These are phyloP conservation scores for Sinocyclocheilus anophthalmus DNA, from an alignment of 2,113 vertebrate genomes.

Conservation along the genomic window DNA sequence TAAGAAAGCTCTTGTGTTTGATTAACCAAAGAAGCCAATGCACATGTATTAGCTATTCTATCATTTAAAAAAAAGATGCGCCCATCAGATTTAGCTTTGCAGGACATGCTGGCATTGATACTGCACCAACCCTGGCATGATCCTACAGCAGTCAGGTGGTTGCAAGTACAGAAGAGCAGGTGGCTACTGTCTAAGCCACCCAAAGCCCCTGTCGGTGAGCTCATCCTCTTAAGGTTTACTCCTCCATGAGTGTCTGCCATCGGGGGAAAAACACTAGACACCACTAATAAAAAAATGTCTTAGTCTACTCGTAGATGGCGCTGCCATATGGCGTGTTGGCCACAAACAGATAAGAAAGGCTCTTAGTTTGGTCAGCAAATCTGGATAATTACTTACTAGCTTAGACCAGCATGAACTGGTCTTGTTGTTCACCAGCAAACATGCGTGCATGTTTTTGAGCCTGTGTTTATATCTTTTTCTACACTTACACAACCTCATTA, in stretches of 20 bases:
- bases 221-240: slow-evolving; percentile 66
- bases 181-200: slow-evolving; percentile 70
- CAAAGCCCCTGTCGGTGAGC: slow-evolving; percentile 64
- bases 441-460: slow-evolving; percentile 7
- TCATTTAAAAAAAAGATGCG: not conserved
- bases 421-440: not conserved
- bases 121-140: slow-evolving; percentile 16
- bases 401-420: slow-evolving; percentile 9
- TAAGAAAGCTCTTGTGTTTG: not conserved
- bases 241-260: slow-evolving; percentile 60
- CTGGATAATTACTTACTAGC: slow-evolving; percentile 26
- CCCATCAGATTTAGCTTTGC: slow-evolving; percentile 10
- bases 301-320: slow-evolving; percentile 42
- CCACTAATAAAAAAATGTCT: slow-evolving; percentile 67
- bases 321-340: slow-evolving; percentile 62
- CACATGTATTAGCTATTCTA: not conserved
- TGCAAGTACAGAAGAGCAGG: slow-evolving; percentile 61
- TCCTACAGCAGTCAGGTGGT: slow-evolving; percentile 4
- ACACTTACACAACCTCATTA: slow-evolving; percentile 43
- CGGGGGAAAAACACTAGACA: slow-evolving; percentile 23
- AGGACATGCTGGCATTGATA: not conserved
- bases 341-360: slow-evolving; percentile 39
- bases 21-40: not conserved
- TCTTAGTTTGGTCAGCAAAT: slow-evolving; percentile 38
- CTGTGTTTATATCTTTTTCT: slow-evolving; percentile 6